A percentile compares a stretch with the other conserved stretches of the same genome.
Evolutionary conservation across 35 echinoderm and acorn worm genomes (phyloP).

Genomic region (Anneissia japonica): DNA sequence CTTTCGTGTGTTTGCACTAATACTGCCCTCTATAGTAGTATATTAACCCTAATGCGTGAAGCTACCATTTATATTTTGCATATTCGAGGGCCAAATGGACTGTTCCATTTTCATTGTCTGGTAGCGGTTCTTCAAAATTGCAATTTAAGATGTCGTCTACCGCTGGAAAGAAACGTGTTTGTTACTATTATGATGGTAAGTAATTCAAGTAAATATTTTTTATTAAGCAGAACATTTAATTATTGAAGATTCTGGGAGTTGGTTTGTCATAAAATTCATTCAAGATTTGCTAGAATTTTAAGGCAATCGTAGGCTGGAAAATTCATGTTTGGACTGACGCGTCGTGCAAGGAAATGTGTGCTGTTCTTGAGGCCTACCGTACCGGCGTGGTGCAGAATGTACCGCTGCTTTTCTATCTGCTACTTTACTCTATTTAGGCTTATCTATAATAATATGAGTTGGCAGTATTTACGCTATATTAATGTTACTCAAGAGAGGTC

Average conservation of each 20-base stretch:
- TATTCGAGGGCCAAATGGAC: slow-evolving; percentile 6
- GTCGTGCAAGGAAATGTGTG: background rate
- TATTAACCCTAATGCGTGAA: background rate
- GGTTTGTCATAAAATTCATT: background rate
- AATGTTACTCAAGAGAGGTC: no score
- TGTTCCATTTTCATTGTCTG: background rate
- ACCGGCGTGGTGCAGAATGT: no score
- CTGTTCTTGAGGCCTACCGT: no score
- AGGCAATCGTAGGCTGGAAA: background rate
- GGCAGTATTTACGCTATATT: no score
- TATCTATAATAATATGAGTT: no score
- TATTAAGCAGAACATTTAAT: background rate
- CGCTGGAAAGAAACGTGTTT: slow-evolving; percentile 78
- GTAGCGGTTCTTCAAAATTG: background rate
- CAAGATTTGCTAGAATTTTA: background rate
- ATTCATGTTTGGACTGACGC: background rate
- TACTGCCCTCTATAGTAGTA: background rate
- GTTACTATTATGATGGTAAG: slow-evolving; percentile 99
- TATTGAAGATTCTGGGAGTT: background rate
- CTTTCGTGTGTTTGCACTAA: background rate
- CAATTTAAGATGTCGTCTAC: slow-evolving; percentile 66
- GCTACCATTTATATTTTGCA: slow-evolving; percentile 8
- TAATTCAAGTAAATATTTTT: background rate
- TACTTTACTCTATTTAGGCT: no score
- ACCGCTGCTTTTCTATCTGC: no score